Evolutionary conservation across 2,113 vertebrate genomes (phyloP).

Genomic region (Hippopotamus amphibius): DNA sequence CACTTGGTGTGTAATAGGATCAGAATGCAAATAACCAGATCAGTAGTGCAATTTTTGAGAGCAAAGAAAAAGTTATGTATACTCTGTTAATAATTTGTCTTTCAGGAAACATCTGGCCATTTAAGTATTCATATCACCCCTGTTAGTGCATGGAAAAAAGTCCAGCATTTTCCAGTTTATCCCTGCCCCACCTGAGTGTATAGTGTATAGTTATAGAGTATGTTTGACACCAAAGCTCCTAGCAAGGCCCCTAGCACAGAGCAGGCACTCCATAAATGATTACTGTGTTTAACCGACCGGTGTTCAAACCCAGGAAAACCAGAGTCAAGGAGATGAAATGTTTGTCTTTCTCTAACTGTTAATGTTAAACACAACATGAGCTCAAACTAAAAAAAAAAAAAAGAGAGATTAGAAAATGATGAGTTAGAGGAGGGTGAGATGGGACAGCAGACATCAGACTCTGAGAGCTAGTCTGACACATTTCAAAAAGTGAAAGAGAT

Average conservation of each 20-base stretch:
- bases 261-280: not conserved
- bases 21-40: slow-evolving; percentile 67
- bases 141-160: not conserved
- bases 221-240: not conserved
- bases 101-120: not conserved
- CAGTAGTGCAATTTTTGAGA: slow-evolving; percentile 64
- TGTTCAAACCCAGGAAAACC: not conserved
- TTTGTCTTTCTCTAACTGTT: slow-evolving; percentile 5
- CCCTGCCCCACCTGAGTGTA: too few species aligned
- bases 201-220: not conserved
- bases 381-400: not conserved
- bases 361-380: not conserved
- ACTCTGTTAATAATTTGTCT: not conserved
- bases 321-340: not conserved
- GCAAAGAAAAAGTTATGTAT: slow-evolving; percentile 38
- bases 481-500: not conserved
- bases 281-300: not conserved
- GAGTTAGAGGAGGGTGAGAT: not conserved
- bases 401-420: not conserved
- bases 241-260: not conserved
- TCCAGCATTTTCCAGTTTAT: not conserved
- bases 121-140: not conserved
- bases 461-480: not conserved
- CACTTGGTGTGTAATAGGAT: slow-evolving; percentile 65
- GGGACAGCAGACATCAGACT: not conserved